Evolutionary conservation across 2,888 invertebrate species (phyloP), one percentile per base, ranked within the genome.

Genomic region (Ichneumon xanthorius): DNA sequence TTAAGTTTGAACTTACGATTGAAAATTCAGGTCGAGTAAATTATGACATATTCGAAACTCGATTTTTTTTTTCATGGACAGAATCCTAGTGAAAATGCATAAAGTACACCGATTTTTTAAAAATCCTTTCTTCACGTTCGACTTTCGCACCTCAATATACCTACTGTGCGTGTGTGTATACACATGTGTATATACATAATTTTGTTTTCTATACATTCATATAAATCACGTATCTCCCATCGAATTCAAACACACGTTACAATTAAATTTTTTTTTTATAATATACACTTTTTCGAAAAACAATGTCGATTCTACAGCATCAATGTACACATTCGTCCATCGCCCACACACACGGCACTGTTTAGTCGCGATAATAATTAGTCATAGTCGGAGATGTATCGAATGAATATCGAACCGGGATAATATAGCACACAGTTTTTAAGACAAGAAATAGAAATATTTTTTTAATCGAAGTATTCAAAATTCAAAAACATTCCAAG

Each of bases 311-410:
- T 16, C 58, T 58, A 72, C n/a, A 72, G 19, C 40, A 63, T 67
- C 75, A 76, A 77, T 67, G 33, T 67, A 77, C 65, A 77, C 73
- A 58, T 72, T 37, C 58, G 61, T 26, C 77, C 22, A 48, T 48
- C 77, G 61, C 40, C 30, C 70, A 63, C 50, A 58, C 48, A 73
- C 71, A 82, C 58, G 26, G 61, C 53, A 65, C 50, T 70, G 30
- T 82, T 53, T 40, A 82, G 53, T 53, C 30, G n/a, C 50, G 26
- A 71, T 16, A 55, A 73, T 71, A 70, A 50, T 67, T 65, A 22
- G 37, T 67, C 53, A 67, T 67, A 76, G 37, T 50, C 53, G n/a
- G 37, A 50, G 65, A 53, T 50, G 65, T 67, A 67, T 65, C 65
- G 63, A 53, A 65, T 33, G 65, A 65, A 65, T 67, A 65, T 76